These are phyloP conservation scores for Trachymyrmex septentrionalis DNA, from an alignment of 1,140 invertebrate species.

Conservation along the genomic window DNA sequence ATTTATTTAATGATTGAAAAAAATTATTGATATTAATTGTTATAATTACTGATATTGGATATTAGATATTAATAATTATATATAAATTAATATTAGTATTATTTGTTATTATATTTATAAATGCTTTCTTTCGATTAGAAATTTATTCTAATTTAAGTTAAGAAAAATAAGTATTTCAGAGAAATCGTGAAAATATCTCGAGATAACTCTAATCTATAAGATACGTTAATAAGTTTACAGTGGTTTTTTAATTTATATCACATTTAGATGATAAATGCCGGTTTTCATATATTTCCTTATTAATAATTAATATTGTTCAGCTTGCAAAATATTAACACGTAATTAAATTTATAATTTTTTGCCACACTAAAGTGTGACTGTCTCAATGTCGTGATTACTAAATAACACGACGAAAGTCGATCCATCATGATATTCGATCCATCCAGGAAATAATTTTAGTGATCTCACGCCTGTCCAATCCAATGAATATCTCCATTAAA, in stretches of 20 bases:
- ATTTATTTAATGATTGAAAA: slow-evolving; percentile 8
- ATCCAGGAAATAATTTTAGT: slow-evolving; percentile 66
- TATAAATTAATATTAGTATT: background rate
- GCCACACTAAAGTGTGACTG: background rate
- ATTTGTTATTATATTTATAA: background rate
- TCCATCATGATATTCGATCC: slow-evolving; percentile 69
- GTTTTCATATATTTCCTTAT: background rate
- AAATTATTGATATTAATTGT: background rate
- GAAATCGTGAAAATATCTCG: background rate
- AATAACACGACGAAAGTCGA: slow-evolving; percentile 43
- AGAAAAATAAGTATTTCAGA: background rate
- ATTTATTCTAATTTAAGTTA: too few species aligned
- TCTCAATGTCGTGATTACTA: slow-evolving; percentile 11
- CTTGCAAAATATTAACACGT: slow-evolving; percentile 38
- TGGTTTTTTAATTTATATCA: background rate
- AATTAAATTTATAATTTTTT: slow-evolving; percentile 53
- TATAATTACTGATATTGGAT: too few species aligned
- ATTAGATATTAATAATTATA: too few species aligned
- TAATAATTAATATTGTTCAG: slow-evolving; percentile 19
- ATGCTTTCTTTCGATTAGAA: background rate
- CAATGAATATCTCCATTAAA: slow-evolving; percentile 65
- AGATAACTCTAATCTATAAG: background rate
- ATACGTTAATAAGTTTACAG: background rate
- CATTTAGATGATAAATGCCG: background rate
- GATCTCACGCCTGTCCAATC: slow-evolving; percentile 62